These are phyloP conservation scores for Stigmatopora nigra DNA, from an alignment of 2,113 vertebrate species.

Conservation along the genomic window DNA sequence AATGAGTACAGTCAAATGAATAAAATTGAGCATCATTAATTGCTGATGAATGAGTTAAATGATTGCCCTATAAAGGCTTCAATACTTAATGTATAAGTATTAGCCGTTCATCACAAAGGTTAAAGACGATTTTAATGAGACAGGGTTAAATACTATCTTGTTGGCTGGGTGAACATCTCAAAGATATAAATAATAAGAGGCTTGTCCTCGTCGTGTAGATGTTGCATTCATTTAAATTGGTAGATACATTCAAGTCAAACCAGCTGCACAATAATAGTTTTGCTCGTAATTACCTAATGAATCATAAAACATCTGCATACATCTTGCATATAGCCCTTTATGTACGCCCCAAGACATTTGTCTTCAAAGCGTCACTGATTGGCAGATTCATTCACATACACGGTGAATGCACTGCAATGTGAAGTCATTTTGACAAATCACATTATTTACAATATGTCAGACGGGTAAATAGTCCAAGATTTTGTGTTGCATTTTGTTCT, in stretches of 20 bases:
- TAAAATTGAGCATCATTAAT: constrained; percentile 14
- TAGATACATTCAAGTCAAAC: not conserved
- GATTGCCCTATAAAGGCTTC: too few species aligned
- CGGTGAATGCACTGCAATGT: not conserved
- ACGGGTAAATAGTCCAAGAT: not conserved
- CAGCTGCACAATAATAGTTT: not conserved
- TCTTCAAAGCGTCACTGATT: constrained; percentile 5
- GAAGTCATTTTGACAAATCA: constrained; percentile 8
- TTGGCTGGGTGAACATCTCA: not conserved
- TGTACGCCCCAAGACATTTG: constrained; percentile 3
- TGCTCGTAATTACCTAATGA: not conserved
- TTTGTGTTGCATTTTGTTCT: not conserved
- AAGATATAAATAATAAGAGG: not conserved
- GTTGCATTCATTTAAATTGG: not conserved
- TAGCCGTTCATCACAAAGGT: too few species aligned
- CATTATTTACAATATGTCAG: constrained; percentile 8
- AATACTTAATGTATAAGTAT: too few species aligned
- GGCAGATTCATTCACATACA: constrained; percentile 6
- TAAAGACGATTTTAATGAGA: too few species aligned
- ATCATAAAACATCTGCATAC: not conserved
- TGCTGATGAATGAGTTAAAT: too few species aligned
- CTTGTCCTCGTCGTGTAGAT: not conserved
- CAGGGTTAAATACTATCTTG: too few species aligned
- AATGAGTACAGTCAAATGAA: too few species aligned
- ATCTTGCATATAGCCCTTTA: not conserved